Percentiles rank a stretch among this genome's conserved stretches.
Conservation (phyloP, 2,113 vertebrate genomes). For the Oplegnathus fasciatus region DNA sequence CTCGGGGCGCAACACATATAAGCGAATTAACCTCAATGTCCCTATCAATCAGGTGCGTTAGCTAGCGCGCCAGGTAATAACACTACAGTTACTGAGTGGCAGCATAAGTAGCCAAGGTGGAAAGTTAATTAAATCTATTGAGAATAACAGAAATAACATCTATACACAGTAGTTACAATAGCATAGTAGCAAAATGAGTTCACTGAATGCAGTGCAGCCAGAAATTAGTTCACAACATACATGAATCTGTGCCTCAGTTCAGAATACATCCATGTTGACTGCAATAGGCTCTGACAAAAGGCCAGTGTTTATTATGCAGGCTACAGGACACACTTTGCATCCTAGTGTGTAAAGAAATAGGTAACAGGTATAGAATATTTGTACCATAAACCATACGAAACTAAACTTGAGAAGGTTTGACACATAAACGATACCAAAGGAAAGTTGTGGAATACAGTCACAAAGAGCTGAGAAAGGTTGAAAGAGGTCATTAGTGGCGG, state of each 20-base stretch:
- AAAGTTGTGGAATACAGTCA: background rate
- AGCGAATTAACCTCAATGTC: constrained; percentile 61
- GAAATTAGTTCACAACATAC: background rate
- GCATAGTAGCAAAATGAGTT: background rate
- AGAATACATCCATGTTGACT: background rate
- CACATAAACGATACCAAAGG: background rate
- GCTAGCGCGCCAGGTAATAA: constrained; percentile 32
- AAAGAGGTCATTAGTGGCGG: background rate
- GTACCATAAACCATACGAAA: background rate
- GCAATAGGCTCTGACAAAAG: background rate
- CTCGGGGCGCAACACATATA: constrained; percentile 17
- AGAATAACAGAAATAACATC: constrained; percentile 23
- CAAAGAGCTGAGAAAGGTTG: background rate
- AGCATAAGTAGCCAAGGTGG: constrained; percentile 5
- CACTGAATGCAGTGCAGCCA: background rate
- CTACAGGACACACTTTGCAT: background rate
- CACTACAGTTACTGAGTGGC: constrained; percentile 11
- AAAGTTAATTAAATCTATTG: constrained; percentile 49
- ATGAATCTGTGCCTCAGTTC: background rate
- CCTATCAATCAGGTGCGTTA: constrained; percentile 35
- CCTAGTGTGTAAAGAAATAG: background rate
- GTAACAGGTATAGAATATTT: background rate
- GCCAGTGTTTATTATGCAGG: background rate
- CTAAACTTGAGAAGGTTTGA: background rate
- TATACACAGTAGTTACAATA: background rate